These are phyloP conservation scores for Monodelphis domestica DNA, from an alignment of 2,797 vertebrate species.

Conservation along the genomic window DNA sequence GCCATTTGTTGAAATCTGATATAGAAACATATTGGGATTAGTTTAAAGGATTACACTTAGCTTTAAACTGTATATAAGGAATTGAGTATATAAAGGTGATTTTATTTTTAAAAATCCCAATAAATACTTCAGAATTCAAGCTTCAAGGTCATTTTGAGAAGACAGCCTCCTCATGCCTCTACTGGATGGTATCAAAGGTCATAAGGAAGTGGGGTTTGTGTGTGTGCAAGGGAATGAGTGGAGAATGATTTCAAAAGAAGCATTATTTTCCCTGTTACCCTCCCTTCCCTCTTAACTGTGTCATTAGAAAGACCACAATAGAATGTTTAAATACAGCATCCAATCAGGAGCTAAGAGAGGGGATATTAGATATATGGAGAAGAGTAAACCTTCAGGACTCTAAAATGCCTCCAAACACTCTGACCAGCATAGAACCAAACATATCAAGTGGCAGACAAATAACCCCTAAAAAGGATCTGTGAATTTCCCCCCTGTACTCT, in stretches of 20 bases:
- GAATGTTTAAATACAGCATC: neutral
- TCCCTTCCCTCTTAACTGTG: neutral
- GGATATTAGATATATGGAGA: neutral
- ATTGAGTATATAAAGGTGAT: neutral
- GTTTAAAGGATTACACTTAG: neutral
- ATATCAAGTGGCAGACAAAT: too few relatives aligned
- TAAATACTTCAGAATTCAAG: neutral
- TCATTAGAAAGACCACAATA: neutral
- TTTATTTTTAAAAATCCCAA: too few relatives aligned
- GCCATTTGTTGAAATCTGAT: neutral
- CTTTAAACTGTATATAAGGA: neutral
- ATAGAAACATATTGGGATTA: neutral
- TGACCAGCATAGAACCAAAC: neutral
- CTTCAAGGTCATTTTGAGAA: neutral
- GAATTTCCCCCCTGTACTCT: neutral
- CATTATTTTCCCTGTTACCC: neutral
- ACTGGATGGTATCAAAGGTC: neutral
- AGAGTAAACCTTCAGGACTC: neutral
- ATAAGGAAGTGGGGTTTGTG: neutral
- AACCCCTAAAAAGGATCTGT: neutral
- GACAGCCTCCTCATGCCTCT: neutral
- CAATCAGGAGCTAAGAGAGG: neutral
- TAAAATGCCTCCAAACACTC: neutral
- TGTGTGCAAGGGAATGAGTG: fast-evolving
- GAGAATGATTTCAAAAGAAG: neutral